phyloP scores from a whole-genome alignment of 1,140 invertebrate species.

The Drosophila bocki region DNA sequence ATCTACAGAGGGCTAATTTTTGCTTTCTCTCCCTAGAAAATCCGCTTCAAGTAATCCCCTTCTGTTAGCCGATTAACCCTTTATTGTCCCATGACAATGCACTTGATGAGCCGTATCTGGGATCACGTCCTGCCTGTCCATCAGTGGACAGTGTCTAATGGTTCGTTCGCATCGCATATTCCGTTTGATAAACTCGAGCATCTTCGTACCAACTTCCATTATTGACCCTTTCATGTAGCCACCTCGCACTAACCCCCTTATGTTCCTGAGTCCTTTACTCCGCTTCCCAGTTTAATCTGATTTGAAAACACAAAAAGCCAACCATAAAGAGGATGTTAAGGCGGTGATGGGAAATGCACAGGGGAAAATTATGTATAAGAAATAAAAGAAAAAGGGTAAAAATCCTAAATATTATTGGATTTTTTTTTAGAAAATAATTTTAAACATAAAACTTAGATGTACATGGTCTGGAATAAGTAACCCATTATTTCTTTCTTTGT shows the following conservation, averaged over 20 bases:
- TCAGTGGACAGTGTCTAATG: conserved; percentile 56
- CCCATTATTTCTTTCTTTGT: neutral
- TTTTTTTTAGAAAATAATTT: neutral
- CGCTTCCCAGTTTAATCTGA: conserved; percentile 56
- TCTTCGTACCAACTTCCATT: conserved; percentile 13
- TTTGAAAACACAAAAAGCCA: conserved; percentile 66
- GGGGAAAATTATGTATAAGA: neutral
- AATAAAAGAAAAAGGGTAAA: no score
- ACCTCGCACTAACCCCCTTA: conserved; percentile 21
- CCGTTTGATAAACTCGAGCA: conserved; percentile 61
- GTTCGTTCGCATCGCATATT: conserved; percentile 65
- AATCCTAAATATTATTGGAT: no score
- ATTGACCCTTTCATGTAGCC: conserved; percentile 71
- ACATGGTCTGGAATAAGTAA: neutral
- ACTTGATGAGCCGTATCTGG: conserved; percentile 42
- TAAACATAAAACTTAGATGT: neutral
- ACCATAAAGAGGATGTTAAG: conserved; percentile 41
- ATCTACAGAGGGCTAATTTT: conserved; percentile 14
- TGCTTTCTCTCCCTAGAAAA: neutral
- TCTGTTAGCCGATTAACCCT: conserved; percentile 47
- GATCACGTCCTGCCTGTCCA: conserved; percentile 63
- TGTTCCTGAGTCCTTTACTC: conserved; percentile 2
- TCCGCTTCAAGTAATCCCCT: conserved; percentile 13
- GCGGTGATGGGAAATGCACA: conserved; percentile 16
- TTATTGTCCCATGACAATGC: conserved; percentile 40